These are phyloP conservation scores for Odontocolon sp. DNA, from an alignment of 2,888 invertebrate genomes.

Conservation along the genomic window DNA sequence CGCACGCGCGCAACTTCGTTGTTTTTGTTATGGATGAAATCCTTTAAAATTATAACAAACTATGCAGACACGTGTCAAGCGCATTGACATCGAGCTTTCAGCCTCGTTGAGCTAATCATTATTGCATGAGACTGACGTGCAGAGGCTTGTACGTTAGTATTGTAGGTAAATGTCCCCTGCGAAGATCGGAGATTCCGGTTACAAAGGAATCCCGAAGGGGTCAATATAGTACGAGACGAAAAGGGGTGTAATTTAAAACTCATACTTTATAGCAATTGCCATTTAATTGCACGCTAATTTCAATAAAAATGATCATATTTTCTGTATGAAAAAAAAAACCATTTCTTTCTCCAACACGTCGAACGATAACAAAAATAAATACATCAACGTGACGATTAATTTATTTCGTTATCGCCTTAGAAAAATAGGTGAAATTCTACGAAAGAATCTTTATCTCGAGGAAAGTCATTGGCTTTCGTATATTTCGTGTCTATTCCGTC, in stretches of 20 bases:
- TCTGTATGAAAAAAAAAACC: too few relatives aligned
- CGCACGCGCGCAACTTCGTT: neutral
- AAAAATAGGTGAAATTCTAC: too few relatives aligned
- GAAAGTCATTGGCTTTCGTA: too few relatives aligned
- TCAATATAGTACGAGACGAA: neutral
- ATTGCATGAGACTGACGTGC: constrained; percentile 12
- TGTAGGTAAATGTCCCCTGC: neutral
- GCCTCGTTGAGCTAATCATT: constrained; percentile 45
- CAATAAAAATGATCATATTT: too few relatives aligned
- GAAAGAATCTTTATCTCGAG: too few relatives aligned
- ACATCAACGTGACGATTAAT: too few relatives aligned
- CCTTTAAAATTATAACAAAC: constrained; percentile 49
- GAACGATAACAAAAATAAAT: too few relatives aligned
- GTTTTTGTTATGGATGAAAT: neutral
- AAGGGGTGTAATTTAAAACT: constrained; percentile 2
- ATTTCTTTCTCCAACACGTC: too few relatives aligned
- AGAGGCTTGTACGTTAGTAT: neutral
- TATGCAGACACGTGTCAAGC: constrained; percentile 51
- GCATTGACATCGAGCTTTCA: constrained; percentile 53
- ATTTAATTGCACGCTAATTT: neutral
- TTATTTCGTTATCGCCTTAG: too few relatives aligned
- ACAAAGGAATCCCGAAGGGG: constrained; percentile 13
- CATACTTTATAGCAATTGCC: neutral
- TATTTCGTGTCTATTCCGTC: too few relatives aligned
- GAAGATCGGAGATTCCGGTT: constrained; percentile 14